Evolutionary conservation across 2,797 vertebrate species (phyloP).

Genomic region (Neosilurus mollespiculum): DNA sequence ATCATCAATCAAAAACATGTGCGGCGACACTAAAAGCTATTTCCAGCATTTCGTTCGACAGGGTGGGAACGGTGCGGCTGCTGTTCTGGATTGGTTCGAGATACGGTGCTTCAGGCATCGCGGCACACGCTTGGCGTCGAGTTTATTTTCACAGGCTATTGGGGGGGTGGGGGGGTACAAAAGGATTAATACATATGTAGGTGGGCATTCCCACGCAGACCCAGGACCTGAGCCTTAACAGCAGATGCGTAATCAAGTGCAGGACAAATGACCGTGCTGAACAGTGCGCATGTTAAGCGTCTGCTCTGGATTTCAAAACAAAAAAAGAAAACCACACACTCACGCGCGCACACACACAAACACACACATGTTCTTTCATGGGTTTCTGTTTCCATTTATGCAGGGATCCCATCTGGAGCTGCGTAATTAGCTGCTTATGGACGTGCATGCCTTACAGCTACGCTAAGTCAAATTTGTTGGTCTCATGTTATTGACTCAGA

Average conservation of each 20-base stretch:
- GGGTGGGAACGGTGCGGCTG: background rate
- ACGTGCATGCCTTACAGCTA: conserved; percentile 34
- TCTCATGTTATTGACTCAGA: conserved; percentile 22
- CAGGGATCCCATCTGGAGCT: conserved; percentile 42
- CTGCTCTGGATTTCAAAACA: conserved; percentile 21
- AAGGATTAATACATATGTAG: conserved; percentile 26
- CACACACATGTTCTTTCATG: conserved; percentile 16
- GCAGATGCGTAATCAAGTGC: conserved; percentile 33
- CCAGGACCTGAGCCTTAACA: background rate
- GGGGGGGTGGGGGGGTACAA: conserved; percentile 1
- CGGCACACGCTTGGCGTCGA: background rate
- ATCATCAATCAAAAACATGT: conserved; percentile 31
- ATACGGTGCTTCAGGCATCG: background rate
- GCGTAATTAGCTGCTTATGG: conserved; percentile 35
- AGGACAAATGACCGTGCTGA: conserved; percentile 31
- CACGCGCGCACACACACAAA: background rate
- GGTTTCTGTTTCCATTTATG: conserved; percentile 42
- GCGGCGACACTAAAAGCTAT: background rate
- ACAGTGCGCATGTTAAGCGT: conserved; percentile 36
- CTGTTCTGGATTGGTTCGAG: conserved; percentile 15
- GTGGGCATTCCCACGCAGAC: conserved; percentile 15
- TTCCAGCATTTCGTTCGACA: background rate
- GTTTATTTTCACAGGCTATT: conserved; percentile 40
- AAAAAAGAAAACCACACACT: background rate
- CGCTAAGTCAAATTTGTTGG: conserved; percentile 24